A percentile compares a stretch with the other conserved stretches of the same genome.
phyloP scores from a whole-genome alignment of 2,888 invertebrate genomes.

The Mythimna loreyi region DNA sequence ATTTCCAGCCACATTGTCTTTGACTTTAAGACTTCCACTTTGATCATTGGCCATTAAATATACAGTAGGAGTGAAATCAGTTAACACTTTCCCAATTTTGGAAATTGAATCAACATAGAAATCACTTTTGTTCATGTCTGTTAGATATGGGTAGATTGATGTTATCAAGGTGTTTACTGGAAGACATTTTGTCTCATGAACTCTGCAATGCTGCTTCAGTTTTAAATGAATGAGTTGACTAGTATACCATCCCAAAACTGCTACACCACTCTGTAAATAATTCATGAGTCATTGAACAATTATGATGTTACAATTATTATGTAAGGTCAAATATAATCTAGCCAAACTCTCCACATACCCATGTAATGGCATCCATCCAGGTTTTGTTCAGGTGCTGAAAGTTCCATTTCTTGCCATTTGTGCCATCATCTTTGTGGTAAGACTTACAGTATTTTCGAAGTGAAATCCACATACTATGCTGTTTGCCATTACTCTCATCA shows the following conservation, averaged over 20 bases:
- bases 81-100: constrained; percentile 74
- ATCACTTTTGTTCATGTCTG: constrained; percentile 70
- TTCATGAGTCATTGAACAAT: not conserved
- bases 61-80: constrained; percentile 76
- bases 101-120: constrained; percentile 68
- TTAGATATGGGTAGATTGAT: constrained; percentile 74
- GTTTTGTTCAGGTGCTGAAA: constrained; percentile 83
- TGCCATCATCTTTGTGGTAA: constrained; percentile 72
- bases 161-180: constrained; percentile 70
- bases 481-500: constrained; percentile 28
- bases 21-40: constrained; percentile 53
- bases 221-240: constrained; percentile 90
- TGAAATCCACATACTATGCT: constrained; percentile 74
- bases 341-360: constrained; percentile 78
- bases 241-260: constrained; percentile 92
- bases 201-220: constrained; percentile 72
- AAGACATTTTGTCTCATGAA: constrained; percentile 65
- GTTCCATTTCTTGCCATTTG: constrained; percentile 84
- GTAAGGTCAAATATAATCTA: constrained; percentile 37
- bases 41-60: constrained; percentile 85
- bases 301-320: not conserved
- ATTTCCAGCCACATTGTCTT: constrained; percentile 20
- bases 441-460: constrained; percentile 76
- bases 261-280: constrained; percentile 90
- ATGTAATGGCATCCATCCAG: constrained; percentile 90